phyloP scores from a whole-genome alignment of 2,113 vertebrate species.

The Cynopterus brachyotis region DNA sequence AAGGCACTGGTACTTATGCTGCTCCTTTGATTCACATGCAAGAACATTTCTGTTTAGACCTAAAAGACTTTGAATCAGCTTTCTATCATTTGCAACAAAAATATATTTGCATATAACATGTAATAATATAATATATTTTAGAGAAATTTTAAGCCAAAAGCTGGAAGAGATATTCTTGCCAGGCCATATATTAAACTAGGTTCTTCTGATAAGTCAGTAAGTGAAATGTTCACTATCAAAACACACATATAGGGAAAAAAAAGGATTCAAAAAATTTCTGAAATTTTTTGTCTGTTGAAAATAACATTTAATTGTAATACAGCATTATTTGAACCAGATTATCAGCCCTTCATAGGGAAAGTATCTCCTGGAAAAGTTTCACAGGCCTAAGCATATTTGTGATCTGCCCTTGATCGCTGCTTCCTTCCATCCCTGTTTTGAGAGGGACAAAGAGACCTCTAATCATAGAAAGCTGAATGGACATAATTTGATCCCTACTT shows the following conservation, averaged over 20 bases:
- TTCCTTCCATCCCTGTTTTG: not conserved
- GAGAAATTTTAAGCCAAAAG: not conserved
- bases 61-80: not conserved
- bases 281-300: not conserved
- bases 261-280: not conserved
- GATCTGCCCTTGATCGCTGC: not conserved
- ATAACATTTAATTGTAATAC: not conserved
- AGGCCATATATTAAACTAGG: not conserved
- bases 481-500: not conserved
- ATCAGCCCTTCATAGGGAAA: not conserved
- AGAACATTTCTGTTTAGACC: not conserved
- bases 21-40: not conserved
- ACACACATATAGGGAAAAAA: not conserved
- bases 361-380: not conserved
- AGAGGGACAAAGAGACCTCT: not conserved
- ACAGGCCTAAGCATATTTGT: not conserved
- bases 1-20: not conserved
- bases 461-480: not conserved
- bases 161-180: not conserved
- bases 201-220: not conserved
- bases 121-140: not conserved
- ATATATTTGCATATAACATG: not conserved
- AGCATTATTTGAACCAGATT: not conserved
- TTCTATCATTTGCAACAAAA: slow-evolving; percentile 21
- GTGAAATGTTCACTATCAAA: not conserved